Evolutionary conservation across 2,797 vertebrate species (phyloP).

Genomic region (Knipowitschia caucasica): DNA sequence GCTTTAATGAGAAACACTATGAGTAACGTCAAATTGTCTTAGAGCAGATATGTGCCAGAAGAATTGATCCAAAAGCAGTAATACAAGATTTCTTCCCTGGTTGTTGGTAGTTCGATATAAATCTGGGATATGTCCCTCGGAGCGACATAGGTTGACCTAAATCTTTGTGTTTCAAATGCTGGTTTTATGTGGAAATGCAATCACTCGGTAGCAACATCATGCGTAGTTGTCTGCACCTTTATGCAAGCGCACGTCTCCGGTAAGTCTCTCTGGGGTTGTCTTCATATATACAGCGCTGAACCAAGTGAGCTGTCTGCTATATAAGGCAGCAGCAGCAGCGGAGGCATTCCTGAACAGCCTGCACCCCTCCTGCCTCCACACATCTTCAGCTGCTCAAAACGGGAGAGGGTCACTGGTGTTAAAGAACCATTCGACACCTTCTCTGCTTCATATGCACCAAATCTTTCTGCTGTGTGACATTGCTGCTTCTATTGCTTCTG

Average conservation of each 20-base stretch:
- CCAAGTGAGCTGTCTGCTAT: conserved; percentile 42
- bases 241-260: conserved; percentile 25
- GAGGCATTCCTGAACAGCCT: conserved; percentile 50
- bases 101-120: conserved; percentile 41
- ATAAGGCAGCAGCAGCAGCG: conserved; percentile 35
- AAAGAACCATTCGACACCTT: conserved; percentile 41
- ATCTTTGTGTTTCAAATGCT: conserved; percentile 49
- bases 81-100: conserved; percentile 32
- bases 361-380: conserved; percentile 46
- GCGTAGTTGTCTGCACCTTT: conserved; percentile 37
- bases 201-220: conserved; percentile 32
- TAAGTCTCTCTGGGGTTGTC: conserved; percentile 43
- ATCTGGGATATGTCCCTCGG: conserved; percentile 48
- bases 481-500: not conserved
- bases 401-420: conserved; percentile 41
- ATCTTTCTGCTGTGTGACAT: conserved; percentile 11
- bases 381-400: conserved; percentile 46
- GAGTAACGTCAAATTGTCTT: conserved; percentile 20
- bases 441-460: conserved; percentile 19
- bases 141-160: conserved; percentile 64
- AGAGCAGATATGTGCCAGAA: conserved; percentile 25
- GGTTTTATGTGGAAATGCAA: conserved; percentile 47
- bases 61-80: conserved; percentile 42
- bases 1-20: conserved; percentile 33
- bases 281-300: conserved; percentile 38